A percentile compares a stretch with the other conserved stretches of the same genome.
Conservation (phyloP, 1,140 invertebrate species). For the Drosophila mojavensis region DNA sequence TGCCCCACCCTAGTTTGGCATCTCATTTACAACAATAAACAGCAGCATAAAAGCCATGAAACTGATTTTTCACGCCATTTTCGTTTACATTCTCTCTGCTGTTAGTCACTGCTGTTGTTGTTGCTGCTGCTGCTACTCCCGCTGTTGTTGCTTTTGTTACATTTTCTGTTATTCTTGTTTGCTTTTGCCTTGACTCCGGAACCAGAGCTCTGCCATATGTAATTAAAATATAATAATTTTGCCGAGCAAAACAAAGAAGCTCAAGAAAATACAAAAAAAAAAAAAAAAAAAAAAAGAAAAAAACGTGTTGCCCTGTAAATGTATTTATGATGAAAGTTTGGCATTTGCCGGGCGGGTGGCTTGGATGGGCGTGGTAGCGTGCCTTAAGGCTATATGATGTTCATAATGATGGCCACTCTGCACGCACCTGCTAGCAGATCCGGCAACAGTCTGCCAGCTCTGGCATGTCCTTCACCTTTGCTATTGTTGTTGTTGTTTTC, state of each 20-base stretch:
- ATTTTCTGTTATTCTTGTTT: constrained; percentile 38
- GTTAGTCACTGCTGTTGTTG: constrained; percentile 1
- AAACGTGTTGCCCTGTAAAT: constrained; percentile 7
- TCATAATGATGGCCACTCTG: constrained; percentile 77
- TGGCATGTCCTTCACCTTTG: constrained; percentile 58
- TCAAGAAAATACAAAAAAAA: constrained; percentile 22
- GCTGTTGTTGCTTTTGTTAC: constrained; percentile 39
- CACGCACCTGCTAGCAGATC: constrained; percentile 58
- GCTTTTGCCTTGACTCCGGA: constrained; percentile 43
- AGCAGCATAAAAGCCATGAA: constrained; percentile 81
- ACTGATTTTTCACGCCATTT: constrained; percentile 83
- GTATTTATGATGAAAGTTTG: constrained; percentile 75
- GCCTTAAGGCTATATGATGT: constrained; percentile 46
- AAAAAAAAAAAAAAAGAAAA: constrained; percentile 13
- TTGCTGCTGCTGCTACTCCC: constrained; percentile 1
- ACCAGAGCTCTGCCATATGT: constrained; percentile 59
- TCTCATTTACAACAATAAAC: constrained; percentile 81
- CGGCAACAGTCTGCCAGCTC: neutral
- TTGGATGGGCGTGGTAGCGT: constrained; percentile 24
- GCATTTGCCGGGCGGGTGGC: neutral
- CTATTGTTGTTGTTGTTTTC: constrained; percentile 1
- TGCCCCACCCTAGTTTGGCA: constrained; percentile 7
- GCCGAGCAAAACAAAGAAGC: constrained; percentile 53
- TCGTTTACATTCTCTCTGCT: constrained; percentile 70
- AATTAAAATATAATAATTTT: constrained; percentile 83